These are phyloP conservation scores for Ictidomys tridecemlineatus DNA, from an alignment of 2,113 vertebrate genomes.

Conservation along the genomic window DNA sequence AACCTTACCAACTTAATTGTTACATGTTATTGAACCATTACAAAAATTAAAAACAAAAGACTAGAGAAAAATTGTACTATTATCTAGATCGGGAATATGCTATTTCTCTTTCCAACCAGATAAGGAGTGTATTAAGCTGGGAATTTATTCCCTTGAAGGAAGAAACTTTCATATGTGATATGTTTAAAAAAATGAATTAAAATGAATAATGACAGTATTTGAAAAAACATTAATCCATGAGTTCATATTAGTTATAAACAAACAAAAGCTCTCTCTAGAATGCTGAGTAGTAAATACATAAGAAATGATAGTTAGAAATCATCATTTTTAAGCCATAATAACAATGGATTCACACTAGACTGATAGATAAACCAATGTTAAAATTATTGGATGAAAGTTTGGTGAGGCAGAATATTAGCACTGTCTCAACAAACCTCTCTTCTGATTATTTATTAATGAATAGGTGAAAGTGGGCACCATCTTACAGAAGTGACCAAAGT, in stretches of 20 bases:
- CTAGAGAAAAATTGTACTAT: neutral
- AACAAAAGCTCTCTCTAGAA: neutral
- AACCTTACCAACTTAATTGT: neutral
- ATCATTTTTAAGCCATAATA: neutral
- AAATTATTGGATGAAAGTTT: conserved; percentile 43
- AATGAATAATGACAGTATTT: neutral
- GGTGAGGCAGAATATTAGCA: neutral
- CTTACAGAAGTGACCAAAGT: conserved; percentile 33
- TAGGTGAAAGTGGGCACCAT: neutral
- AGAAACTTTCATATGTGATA: neutral
- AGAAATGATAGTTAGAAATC: conserved; percentile 22
- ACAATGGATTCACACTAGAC: conserved; percentile 32
- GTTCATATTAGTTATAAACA: neutral
- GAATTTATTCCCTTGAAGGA: neutral
- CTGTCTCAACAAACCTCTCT: neutral
- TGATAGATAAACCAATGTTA: neutral
- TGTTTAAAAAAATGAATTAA: neutral
- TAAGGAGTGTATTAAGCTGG: neutral
- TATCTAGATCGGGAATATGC: neutral
- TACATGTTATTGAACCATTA: conserved; percentile 40
- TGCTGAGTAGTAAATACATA: neutral
- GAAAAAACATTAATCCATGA: conserved; percentile 19
- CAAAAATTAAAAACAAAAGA: conserved; percentile 44
- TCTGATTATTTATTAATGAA: conserved; percentile 11
- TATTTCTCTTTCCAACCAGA: neutral